phyloP scores from a whole-genome alignment of 2,797 vertebrate genomes.

The Mus spretus region DNA sequence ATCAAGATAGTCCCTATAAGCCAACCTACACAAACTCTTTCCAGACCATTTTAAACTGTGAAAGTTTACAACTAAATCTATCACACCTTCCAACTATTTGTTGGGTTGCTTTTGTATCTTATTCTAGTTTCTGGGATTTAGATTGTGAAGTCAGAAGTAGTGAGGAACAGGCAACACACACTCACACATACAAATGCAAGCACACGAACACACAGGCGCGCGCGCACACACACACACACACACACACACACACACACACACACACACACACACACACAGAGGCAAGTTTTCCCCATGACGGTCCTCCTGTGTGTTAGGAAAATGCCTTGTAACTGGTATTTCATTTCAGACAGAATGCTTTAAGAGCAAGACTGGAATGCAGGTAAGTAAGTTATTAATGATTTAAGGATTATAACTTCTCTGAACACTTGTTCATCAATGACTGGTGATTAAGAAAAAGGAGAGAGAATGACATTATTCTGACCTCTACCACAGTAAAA shows the following conservation, averaged over 20 bases:
- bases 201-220: neutral
- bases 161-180: neutral
- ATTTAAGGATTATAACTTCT: slow-evolving; percentile 41
- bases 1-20: neutral
- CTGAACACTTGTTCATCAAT: slow-evolving; percentile 44
- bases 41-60: neutral
- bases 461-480: neutral
- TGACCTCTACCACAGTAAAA: neutral
- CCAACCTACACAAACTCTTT: neutral
- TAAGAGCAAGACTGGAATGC: neutral
- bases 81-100: neutral
- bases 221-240: neutral
- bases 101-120: neutral
- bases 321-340: neutral
- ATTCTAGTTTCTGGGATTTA: slow-evolving; percentile 16
- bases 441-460: slow-evolving; percentile 13
- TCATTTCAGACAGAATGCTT: neutral
- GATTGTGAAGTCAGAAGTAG: neutral
- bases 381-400: slow-evolving; percentile 11
- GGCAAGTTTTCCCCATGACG: neutral
- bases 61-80: neutral
- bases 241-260: neutral
- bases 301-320: neutral
- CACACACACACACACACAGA: neutral
- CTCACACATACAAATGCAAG: too few species aligned